phyloP scores from a whole-genome alignment of 1,140 invertebrate species.

The Euura lappo region DNA sequence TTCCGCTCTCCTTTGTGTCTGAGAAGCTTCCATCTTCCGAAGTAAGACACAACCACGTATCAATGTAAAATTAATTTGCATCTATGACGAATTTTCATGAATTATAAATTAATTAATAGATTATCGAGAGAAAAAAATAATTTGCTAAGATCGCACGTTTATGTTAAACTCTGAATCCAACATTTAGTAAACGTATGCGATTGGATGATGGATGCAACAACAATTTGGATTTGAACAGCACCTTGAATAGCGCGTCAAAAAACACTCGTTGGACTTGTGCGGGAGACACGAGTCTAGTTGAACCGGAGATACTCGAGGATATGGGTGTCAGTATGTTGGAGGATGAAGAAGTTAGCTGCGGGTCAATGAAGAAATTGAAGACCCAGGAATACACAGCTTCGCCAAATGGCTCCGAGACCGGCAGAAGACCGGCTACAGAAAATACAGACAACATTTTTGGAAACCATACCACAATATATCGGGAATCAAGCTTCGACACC shows the following conservation, averaged over 20 bases:
- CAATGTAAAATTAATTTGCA: no score
- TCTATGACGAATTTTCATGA: no score
- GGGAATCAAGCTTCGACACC: conserved; percentile 40
- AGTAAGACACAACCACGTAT: no score
- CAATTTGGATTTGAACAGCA: conserved; percentile 45
- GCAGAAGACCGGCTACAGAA: conserved; percentile 31
- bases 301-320: conserved; percentile 58
- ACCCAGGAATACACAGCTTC: conserved; percentile 42
- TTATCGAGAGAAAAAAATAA: no score
- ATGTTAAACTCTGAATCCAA: not conserved
- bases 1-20: no score
- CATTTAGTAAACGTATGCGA: conserved; percentile 49
- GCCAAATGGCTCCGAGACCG: conserved; percentile 29
- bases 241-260: conserved; percentile 33
- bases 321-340: conserved; percentile 59
- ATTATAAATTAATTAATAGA: no score
- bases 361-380: conserved; percentile 42
- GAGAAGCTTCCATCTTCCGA: no score
- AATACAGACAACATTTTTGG: conserved; percentile 24
- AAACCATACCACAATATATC: conserved; percentile 36
- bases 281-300: conserved; percentile 49
- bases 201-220: conserved; percentile 53
- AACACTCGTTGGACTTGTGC: conserved; percentile 47
- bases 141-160: no score
- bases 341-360: conserved; percentile 44